phyloP scores from a whole-genome alignment of 2,797 vertebrate genomes.

The Pampus argenteus region DNA sequence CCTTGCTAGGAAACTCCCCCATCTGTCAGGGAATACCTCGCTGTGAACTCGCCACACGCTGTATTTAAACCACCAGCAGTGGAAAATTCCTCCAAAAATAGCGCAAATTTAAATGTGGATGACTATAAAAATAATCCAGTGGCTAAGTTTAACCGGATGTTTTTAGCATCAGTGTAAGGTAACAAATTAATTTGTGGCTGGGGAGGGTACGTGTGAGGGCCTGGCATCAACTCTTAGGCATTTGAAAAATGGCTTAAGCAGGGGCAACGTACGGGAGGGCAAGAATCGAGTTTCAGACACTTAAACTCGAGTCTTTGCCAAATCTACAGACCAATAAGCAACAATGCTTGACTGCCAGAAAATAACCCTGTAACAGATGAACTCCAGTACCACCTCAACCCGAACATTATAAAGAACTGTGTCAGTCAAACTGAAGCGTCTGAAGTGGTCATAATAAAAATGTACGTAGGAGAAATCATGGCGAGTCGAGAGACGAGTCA shows the following conservation, averaged over 20 bases:
- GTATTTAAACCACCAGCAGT: slow-evolving; percentile 33
- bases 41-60: slow-evolving; percentile 13
- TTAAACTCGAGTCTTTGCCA: slow-evolving; percentile 6
- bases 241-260: slow-evolving; percentile 37
- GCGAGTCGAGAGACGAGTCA: background rate
- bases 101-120: slow-evolving; percentile 31
- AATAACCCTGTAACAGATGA: slow-evolving; percentile 6
- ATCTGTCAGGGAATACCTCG: slow-evolving; percentile 25
- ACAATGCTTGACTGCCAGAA: slow-evolving; percentile 18
- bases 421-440: background rate
- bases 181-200: slow-evolving; percentile 26
- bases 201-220: background rate
- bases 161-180: slow-evolving; percentile 45
- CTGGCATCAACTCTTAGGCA: slow-evolving; percentile 20
- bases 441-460: background rate
- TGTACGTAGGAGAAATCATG: background rate
- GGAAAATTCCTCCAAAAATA: slow-evolving; percentile 61
- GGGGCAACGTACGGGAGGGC: background rate
- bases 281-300: slow-evolving; percentile 45
- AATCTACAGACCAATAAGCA: slow-evolving; percentile 7
- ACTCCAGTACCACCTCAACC: background rate
- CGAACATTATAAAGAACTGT: background rate
- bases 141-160: slow-evolving; percentile 53
- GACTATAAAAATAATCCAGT: slow-evolving; percentile 28
- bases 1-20: slow-evolving; percentile 12